These are phyloP conservation scores for Metalampra italica DNA, from an alignment of 2,888 invertebrate species.

Conservation along the genomic window DNA sequence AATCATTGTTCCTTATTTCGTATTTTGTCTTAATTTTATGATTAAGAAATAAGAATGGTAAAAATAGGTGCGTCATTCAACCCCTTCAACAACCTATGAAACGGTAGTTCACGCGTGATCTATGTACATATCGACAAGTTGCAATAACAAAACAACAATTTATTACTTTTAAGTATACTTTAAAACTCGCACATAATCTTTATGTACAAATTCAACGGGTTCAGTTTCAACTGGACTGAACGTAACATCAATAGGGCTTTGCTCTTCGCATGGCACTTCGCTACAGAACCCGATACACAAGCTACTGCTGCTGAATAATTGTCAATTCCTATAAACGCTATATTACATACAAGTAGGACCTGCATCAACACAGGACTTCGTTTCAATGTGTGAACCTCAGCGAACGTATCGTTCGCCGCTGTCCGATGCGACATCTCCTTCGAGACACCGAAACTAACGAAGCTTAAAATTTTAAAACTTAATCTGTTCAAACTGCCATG, in stretches of 20 bases:
- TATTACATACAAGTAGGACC: constrained; percentile 28
- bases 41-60: constrained; percentile 38
- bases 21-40: constrained; percentile 34
- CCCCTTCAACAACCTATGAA: constrained; percentile 44
- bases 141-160: constrained; percentile 70
- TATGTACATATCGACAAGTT: constrained; percentile 70
- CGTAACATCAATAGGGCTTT: constrained; percentile 56
- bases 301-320: constrained; percentile 25
- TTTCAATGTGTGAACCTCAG: not conserved
- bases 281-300: constrained; percentile 24
- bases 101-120: constrained; percentile 51
- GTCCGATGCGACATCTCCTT: not conserved
- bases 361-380: not conserved
- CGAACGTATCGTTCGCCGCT: not conserved
- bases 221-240: constrained; percentile 49
- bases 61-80: constrained; percentile 41
- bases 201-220: constrained; percentile 66
- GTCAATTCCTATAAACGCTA: constrained; percentile 61
- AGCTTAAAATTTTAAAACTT: constrained; percentile 11
- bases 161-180: constrained; percentile 47
- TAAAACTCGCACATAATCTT: constrained; percentile 61
- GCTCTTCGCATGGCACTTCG: constrained; percentile 51
- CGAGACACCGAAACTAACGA: constrained; percentile 9
- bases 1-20: constrained; percentile 45
- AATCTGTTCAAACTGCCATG: constrained; percentile 48